A percentile compares a stretch with the other conserved stretches of the same genome.
These are phyloP conservation scores for Erethizon dorsatum DNA, from an alignment of 2,797 vertebrate genomes.

Conservation along the genomic window DNA sequence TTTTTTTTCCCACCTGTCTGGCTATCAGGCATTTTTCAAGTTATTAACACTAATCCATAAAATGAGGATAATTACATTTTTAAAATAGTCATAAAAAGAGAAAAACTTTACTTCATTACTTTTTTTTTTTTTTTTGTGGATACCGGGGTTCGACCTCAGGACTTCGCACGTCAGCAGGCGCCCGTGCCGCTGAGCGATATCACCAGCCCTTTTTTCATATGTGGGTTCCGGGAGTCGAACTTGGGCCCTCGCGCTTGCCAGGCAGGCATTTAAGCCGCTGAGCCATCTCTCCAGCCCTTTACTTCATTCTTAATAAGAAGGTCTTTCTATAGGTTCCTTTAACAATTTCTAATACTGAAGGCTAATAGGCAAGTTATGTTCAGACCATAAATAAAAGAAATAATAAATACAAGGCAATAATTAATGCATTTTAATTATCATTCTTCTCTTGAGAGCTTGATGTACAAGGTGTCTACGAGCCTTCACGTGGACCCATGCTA, in stretches of 20 bases:
- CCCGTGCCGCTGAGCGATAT: no score
- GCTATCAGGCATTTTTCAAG: neutral
- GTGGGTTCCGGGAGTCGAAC: no score
- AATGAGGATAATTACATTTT: neutral
- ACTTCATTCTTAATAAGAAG: neutral
- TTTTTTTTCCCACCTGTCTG: neutral
- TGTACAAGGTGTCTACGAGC: neutral
- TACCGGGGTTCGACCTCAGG: no score
- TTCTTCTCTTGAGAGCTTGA: neutral
- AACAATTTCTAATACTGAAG: neutral
- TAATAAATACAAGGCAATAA: neutral
- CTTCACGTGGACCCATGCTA: neutral
- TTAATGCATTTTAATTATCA: neutral
- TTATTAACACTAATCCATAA: slow-evolving; percentile 41
- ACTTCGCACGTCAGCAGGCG: no score
- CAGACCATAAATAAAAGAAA: slow-evolving; percentile 2
- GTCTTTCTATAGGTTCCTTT: neutral
- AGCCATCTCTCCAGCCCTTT: no score
- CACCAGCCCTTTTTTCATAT: no score
- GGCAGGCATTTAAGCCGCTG: no score
- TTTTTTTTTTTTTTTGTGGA: no score
- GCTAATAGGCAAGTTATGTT: neutral
- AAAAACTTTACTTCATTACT: no score
- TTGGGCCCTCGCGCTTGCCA: no score
- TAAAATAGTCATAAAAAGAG: neutral